A percentile compares a stretch with the other conserved stretches of the same genome.
Conservation (phyloP, 2,113 vertebrate species). For the Daubentonia madagascariensis region DNA sequence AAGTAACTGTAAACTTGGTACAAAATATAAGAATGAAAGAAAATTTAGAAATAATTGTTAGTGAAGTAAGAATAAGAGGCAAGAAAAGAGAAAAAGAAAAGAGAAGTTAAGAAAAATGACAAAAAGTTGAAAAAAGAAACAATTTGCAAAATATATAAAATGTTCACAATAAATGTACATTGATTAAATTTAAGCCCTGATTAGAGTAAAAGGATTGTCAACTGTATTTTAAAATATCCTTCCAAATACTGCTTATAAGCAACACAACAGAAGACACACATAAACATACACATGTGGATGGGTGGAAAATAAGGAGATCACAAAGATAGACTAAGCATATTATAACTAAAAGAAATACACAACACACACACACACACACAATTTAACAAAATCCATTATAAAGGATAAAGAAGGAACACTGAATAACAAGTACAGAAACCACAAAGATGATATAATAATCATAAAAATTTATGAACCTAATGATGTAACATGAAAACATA, state of each 20-base stretch:
- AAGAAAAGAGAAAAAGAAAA: background rate
- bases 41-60: background rate
- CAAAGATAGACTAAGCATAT: background rate
- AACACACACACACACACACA: background rate
- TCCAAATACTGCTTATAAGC: background rate
- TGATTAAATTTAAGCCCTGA: background rate
- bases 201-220: background rate
- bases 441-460: background rate
- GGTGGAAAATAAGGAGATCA: background rate
- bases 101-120: background rate
- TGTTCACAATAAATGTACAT: background rate
- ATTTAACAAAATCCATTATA: background rate
- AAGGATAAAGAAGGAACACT: background rate
- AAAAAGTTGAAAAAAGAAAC: background rate
- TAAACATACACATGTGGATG: background rate
- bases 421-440: background rate
- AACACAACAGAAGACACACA: background rate
- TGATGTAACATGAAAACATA: background rate
- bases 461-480: background rate
- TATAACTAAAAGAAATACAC: background rate
- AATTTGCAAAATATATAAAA: background rate
- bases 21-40: background rate
- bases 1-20: background rate
- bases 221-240: background rate
- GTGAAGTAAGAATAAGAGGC: background rate